These are phyloP conservation scores for Cerastoderma edule DNA, from an alignment of 2,888 invertebrate genomes.

Conservation along the genomic window DNA sequence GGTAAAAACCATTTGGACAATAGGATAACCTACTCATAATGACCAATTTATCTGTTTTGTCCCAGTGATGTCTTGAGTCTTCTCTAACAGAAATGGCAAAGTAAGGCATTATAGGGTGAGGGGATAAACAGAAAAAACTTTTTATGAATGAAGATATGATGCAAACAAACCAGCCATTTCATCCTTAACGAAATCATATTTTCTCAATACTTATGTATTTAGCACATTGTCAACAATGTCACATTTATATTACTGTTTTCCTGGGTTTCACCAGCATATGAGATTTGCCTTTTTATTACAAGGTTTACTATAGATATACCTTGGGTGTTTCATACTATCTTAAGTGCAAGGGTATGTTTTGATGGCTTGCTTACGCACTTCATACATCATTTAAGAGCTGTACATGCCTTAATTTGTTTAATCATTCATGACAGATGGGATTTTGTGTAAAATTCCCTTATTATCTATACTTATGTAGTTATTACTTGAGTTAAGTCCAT, in stretches of 20 bases:
- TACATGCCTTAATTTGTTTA: background rate
- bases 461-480: background rate
- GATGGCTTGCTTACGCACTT: background rate
- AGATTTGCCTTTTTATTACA: background rate
- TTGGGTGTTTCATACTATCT: background rate
- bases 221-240: too few relatives aligned
- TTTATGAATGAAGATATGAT: too few relatives aligned
- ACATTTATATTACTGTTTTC: background rate
- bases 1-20: too few relatives aligned
- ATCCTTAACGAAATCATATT: too few relatives aligned
- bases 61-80: too few relatives aligned
- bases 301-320: background rate
- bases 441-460: slow-evolving; percentile 12
- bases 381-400: slow-evolving; percentile 1
- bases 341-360: background rate
- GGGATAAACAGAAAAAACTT: too few relatives aligned
- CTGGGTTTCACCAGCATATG: background rate
- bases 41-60: too few relatives aligned
- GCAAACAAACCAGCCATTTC: too few relatives aligned
- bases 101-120: too few relatives aligned
- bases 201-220: too few relatives aligned
- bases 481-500: background rate
- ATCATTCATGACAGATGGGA: slow-evolving; percentile 8
- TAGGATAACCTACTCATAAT: too few relatives aligned
- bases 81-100: too few relatives aligned